Evolutionary conservation across 2,113 vertebrate species (phyloP).

Genomic region (Bambusicola thoracicus): DNA sequence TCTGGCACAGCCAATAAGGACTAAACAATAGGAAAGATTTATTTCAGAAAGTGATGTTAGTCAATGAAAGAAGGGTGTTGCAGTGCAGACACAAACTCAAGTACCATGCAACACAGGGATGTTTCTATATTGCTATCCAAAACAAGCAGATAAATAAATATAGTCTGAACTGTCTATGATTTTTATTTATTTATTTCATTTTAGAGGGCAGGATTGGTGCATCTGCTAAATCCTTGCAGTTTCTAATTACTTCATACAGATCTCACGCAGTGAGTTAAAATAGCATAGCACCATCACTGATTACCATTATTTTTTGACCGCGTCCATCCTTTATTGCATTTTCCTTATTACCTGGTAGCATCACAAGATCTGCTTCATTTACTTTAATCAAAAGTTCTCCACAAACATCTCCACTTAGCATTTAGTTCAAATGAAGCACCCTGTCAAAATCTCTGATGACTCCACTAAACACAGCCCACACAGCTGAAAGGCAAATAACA

Average conservation of each 20-base stretch:
- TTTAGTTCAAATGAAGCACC: constrained; percentile 45
- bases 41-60: neutral
- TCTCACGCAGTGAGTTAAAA: neutral
- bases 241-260: neutral
- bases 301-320: neutral
- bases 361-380: constrained; percentile 54
- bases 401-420: constrained; percentile 27
- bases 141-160: neutral
- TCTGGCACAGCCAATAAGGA: constrained; percentile 30
- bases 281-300: neutral
- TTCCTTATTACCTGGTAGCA: neutral
- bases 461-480: constrained; percentile 19
- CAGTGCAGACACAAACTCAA: neutral
- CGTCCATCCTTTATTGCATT: constrained; percentile 26
- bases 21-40: constrained; percentile 38
- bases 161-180: too few species aligned
- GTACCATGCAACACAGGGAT: neutral
- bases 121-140: neutral
- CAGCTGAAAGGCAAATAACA: constrained; percentile 41
- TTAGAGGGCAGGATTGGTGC: neutral
- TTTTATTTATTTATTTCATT: neutral
- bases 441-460: constrained; percentile 28
- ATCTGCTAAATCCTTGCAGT: neutral
- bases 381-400: constrained; percentile 42
- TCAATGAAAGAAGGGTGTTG: neutral